Percentiles rank a stretch among this genome's conserved stretches.
These are phyloP conservation scores for Marmota flaviventris DNA, from an alignment of 2,113 vertebrate species.

Conservation along the genomic window DNA sequence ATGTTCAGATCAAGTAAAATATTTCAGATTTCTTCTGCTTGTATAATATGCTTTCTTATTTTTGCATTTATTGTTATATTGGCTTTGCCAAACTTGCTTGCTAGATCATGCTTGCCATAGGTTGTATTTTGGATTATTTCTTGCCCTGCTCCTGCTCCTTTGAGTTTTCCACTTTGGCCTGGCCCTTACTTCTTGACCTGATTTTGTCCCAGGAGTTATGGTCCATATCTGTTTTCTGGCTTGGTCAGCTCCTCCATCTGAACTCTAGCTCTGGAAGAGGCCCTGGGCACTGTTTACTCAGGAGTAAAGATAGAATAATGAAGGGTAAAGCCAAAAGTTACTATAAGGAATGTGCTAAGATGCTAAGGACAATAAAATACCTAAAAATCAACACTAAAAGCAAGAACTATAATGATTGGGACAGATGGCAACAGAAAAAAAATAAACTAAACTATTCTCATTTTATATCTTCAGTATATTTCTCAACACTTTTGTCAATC, in stretches of 20 bases:
- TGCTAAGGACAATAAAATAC: neutral
- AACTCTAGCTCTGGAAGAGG: neutral
- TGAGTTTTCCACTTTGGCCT: neutral
- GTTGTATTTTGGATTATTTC: neutral
- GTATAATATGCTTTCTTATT: neutral
- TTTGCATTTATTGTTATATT: neutral
- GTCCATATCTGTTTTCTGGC: neutral
- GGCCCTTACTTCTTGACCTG: neutral
- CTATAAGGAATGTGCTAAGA: neutral
- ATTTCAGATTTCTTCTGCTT: neutral
- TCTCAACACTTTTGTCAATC: neutral
- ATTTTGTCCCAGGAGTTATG: neutral
- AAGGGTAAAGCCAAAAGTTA: neutral
- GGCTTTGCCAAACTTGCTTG: neutral
- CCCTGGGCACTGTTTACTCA: neutral
- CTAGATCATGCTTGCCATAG: neutral
- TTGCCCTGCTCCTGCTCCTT: neutral
- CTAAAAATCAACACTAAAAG: constrained; percentile 1
- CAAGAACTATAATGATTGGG: neutral
- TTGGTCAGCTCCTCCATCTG: neutral
- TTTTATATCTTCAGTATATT: neutral
- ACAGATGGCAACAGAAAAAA: neutral
- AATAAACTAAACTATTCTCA: neutral
- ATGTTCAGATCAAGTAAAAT: neutral
- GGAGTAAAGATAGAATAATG: neutral